Base-by-base conservation (phyloP, 2,113 vertebrate genomes). In the Microtus ochrogaster region DNA sequence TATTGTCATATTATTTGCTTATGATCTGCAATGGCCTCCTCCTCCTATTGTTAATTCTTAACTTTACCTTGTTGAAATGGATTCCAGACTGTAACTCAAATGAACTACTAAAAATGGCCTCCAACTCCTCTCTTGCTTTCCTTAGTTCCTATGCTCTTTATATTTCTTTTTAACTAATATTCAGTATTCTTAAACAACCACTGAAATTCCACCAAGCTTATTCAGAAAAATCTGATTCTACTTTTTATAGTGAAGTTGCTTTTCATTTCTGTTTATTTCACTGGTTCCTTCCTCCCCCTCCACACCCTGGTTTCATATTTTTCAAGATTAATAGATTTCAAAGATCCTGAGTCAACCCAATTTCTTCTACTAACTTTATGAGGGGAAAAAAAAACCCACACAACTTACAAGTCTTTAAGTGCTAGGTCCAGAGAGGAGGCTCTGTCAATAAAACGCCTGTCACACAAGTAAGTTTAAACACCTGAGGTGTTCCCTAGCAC, bases 251-350 rank as follows among this genome's bases (percentile, higher is more conserved):
- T 28, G 47, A 90, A 4, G 72, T 26, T 84, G 47, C 16, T 89
- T 92, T 83, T 58, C 65, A 26, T 87, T 44, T 90, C n/a, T 90
- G 11, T 68, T 66, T 85, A 68, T 86, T 68, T 70, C 79, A 93
- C 49, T 92, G 73, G 14, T 49, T 92, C 79, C 70, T 66, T 28
- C 33, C 70, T 58, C 36, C 9, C 68, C 65, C 36, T 9, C 74
- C 12, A 52, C 49, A 88, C 28, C 12, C 19, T 91, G 19, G 10
- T 17, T 81, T n/a, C 36, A 39, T n/a, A 89, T 22, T 89, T 95
- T 85, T 55, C 73, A 93, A 97, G 7, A 39, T 47, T 84, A 93
- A 58, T 19, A 93, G 6, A 33, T 14, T 93, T 89, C 7, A 89
- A 94, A 81, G 83, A 93, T 76, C 61, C 78, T 83, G 88, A 47